phyloP scores from a whole-genome alignment of 1,140 invertebrate species.

The Listronotus oregonensis region DNA sequence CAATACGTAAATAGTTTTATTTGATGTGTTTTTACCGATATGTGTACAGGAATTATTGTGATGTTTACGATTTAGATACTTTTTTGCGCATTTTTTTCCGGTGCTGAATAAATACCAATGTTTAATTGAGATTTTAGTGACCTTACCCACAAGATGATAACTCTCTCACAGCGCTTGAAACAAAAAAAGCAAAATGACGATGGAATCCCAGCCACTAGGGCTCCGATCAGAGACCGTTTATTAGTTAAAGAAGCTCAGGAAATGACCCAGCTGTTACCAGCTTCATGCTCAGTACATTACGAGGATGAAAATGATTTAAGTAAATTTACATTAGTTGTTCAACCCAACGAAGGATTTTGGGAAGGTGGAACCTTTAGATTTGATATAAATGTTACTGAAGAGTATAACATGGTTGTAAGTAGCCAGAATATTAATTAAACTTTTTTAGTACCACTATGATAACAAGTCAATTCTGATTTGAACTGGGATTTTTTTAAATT shows the following conservation, averaged over 20 bases:
- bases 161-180: conserved; percentile 78
- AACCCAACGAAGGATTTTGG: conserved; percentile 91
- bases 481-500: too few relatives aligned
- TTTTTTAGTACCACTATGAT: too few relatives aligned
- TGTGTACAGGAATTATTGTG: too few relatives aligned
- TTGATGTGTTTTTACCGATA: too few relatives aligned
- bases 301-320: conserved; percentile 82
- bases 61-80: too few relatives aligned
- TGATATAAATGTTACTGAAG: conserved; percentile 84
- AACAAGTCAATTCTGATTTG: too few relatives aligned
- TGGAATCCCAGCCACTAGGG: conserved; percentile 62
- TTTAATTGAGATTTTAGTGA: too few relatives aligned
- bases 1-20: too few relatives aligned
- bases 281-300: conserved; percentile 79
- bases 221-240: conserved; percentile 83
- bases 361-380: conserved; percentile 85
- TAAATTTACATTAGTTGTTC: conserved; percentile 78
- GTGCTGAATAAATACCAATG: too few relatives aligned
- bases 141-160: conserved; percentile 67
- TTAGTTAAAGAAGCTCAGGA: conserved; percentile 90
- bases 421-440: too few relatives aligned
- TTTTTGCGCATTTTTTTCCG: too few relatives aligned
- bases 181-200: conserved; percentile 59
- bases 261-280: conserved; percentile 83
- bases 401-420: conserved; percentile 93